phyloP scores from a whole-genome alignment of 35 echinoderm and acorn worm genomes.

The Nesometra sesokonis region DNA sequence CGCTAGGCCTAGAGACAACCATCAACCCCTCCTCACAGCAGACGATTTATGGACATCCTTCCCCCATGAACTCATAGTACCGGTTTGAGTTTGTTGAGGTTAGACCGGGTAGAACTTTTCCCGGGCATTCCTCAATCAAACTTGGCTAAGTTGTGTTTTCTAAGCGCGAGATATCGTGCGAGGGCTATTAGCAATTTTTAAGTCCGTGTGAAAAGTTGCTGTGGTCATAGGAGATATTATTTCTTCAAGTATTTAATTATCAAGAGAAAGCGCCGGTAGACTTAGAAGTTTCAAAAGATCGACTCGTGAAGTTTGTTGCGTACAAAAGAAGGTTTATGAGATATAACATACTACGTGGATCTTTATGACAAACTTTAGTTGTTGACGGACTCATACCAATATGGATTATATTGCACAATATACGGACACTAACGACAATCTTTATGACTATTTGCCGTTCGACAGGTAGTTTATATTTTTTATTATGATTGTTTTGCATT shows the following conservation, averaged over 20 bases:
- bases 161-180: too few species aligned
- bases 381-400: neutral
- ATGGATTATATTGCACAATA: neutral
- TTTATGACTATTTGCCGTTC: neutral
- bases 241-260: too few species aligned
- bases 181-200: too few species aligned
- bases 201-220: too few species aligned
- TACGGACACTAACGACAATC: neutral
- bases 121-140: neutral
- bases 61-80: neutral
- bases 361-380: neutral
- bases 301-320: too few species aligned
- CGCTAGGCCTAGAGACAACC: neutral
- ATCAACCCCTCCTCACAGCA: neutral
- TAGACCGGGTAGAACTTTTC: neutral
- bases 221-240: too few species aligned
- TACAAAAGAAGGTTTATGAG: too few species aligned
- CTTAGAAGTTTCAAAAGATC: too few species aligned
- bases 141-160: too few species aligned
- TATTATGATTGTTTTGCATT: too few species aligned
- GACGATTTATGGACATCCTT: neutral
- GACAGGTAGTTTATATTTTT: neutral
- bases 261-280: too few species aligned
- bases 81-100: neutral
- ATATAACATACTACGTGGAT: neutral